These are phyloP conservation scores for Argyresthia albistria DNA, from an alignment of 2,888 invertebrate species.

Conservation along the genomic window DNA sequence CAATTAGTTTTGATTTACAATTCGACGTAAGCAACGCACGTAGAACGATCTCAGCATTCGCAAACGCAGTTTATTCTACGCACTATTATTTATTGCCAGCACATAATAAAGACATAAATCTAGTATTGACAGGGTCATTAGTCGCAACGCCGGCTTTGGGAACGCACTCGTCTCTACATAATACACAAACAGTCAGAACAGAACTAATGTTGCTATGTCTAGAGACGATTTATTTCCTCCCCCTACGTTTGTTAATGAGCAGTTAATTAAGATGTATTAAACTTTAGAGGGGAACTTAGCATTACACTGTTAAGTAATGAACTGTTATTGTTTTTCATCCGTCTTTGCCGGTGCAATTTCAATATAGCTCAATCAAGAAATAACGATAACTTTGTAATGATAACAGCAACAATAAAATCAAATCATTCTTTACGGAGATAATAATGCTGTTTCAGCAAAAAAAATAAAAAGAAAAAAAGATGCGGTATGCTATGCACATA, in stretches of 20 bases:
- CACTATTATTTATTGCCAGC: conserved; percentile 29
- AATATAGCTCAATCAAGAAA: no score
- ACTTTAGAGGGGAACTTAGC: not conserved
- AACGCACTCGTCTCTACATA: not conserved
- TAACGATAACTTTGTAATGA: no score
- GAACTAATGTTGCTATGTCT: not conserved
- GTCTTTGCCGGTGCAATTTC: no score
- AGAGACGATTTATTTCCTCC: not conserved
- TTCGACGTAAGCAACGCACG: not conserved
- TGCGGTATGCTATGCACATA: no score
- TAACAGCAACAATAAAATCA: no score
- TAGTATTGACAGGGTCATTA: conserved; percentile 22
- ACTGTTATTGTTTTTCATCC: not conserved
- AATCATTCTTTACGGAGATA: no score
- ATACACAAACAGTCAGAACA: not conserved
- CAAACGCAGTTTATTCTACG: conserved; percentile 1
- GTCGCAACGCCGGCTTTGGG: conserved; percentile 4
- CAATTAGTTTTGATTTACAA: not conserved
- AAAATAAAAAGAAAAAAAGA: no score
- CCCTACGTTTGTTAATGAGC: not conserved
- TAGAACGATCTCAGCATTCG: not conserved
- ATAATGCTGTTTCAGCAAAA: no score
- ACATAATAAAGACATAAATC: conserved; percentile 39
- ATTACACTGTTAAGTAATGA: not conserved
- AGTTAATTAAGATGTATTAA: not conserved